Evolutionary conservation across 2,888 invertebrate species (phyloP).

Genomic region (Vesta saturnalis): DNA sequence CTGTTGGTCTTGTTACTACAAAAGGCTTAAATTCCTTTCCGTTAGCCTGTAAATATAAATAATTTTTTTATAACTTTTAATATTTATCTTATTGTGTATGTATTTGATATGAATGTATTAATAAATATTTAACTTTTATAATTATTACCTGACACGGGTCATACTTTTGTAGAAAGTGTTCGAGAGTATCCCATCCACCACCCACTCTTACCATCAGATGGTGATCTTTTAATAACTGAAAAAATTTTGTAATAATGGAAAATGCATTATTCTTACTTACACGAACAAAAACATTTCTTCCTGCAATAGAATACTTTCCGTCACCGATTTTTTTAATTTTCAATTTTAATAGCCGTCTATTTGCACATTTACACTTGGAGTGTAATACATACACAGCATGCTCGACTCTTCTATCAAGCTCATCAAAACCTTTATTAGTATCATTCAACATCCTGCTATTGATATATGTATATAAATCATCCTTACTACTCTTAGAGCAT

Average conservation of each 20-base stretch:
- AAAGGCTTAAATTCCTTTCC: constrained; percentile 18
- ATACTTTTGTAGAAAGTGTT: constrained; percentile 89
- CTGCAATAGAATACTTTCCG: constrained; percentile 87
- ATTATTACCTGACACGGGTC: constrained; percentile 80
- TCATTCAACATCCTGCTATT: constrained; percentile 26
- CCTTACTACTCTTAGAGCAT: constrained; percentile 20
- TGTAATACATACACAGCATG: constrained; percentile 77
- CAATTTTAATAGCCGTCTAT: constrained; percentile 76
- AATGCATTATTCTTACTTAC: constrained; percentile 66
- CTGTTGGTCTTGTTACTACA: constrained; percentile 12
- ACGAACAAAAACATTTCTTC: constrained; percentile 87
- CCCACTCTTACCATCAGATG: constrained; percentile 97
- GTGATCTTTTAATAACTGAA: constrained; percentile 85
- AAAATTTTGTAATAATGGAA: constrained; percentile 44
- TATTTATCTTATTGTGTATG: neutral
- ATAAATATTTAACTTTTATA: constrained; percentile 8
- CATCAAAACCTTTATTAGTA: constrained; percentile 51
- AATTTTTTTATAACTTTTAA: neutral
- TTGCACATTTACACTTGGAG: constrained; percentile 77
- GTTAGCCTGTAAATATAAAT: constrained; percentile 17
- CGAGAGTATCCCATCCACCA: constrained; percentile 93
- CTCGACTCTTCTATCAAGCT: constrained; percentile 78
- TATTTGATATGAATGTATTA: neutral
- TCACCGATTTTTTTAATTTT: constrained; percentile 85
- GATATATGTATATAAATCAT: constrained; percentile 20